A percentile compares a stretch with the other conserved stretches of the same genome.
Conservation (phyloP, 1,140 invertebrate genomes). For the Aphelenchoides besseyi region DNA sequence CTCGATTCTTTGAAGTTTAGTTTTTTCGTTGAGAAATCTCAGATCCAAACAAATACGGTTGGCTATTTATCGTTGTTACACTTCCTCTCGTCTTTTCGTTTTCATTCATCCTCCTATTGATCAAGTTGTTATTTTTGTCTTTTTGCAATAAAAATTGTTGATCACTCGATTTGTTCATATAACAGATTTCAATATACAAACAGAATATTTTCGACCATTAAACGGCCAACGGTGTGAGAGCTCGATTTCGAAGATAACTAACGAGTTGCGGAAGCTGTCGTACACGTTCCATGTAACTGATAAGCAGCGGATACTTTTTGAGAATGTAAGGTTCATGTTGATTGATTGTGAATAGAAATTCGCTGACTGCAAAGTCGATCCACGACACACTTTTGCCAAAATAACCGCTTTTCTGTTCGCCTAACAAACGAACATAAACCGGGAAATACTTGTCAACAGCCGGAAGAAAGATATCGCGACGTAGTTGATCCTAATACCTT, state of each 20-base stretch:
- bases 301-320: slow-evolving; percentile 3
- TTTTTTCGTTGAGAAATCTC: background rate
- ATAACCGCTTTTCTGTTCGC: background rate
- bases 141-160: background rate
- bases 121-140: too few relatives aligned
- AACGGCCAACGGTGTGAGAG: background rate
- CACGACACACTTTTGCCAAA: slow-evolving; percentile 1
- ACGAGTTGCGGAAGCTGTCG: background rate
- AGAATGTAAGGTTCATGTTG: background rate
- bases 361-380: slow-evolving; percentile 7
- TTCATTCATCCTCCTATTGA: too few relatives aligned
- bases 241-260: background rate
- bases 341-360: background rate
- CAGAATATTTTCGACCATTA: background rate
- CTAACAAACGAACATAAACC: background rate
- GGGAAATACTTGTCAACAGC: background rate
- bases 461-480: background rate
- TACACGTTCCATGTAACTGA: background rate
- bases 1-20: background rate
- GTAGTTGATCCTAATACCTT: background rate
- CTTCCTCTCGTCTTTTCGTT: background rate
- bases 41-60: background rate
- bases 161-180: too few relatives aligned
- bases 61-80: background rate
- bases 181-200: too few relatives aligned